Percentiles rank a stretch among this genome's conserved stretches.
Conservation (phyloP, 2,113 vertebrate species). For the Eptesicus fuscus region DNA sequence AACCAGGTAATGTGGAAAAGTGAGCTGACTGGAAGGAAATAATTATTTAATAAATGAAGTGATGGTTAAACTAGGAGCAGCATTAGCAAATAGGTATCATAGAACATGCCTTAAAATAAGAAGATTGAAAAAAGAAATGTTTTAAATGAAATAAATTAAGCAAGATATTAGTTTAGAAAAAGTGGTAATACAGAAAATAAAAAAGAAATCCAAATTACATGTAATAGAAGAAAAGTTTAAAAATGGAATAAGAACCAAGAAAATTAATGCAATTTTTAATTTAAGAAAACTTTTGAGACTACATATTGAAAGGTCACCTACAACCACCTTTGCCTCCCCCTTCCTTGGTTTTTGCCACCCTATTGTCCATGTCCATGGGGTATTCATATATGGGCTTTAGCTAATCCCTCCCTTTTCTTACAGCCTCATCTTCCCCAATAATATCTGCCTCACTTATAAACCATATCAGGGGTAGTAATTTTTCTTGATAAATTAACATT, state of each 20-base stretch:
- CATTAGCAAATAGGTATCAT: not conserved
- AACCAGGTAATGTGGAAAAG: not conserved
- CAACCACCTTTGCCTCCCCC: not conserved
- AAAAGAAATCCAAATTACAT: not conserved
- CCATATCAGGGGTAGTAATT: not conserved
- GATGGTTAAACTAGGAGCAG: not conserved
- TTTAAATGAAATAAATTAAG: not conserved
- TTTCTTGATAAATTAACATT: not conserved
- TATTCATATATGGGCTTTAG: not conserved
- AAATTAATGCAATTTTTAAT: not conserved
- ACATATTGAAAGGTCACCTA: not conserved
- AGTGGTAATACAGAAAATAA: not conserved
- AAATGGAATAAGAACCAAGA: not conserved
- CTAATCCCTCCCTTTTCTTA: not conserved
- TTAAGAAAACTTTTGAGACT: not conserved
- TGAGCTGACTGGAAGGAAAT: not conserved
- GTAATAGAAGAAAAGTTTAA: not conserved
- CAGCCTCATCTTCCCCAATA: not conserved
- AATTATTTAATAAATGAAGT: not conserved
- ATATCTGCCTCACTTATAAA: not conserved
- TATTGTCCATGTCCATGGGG: not conserved
- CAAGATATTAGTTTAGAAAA: not conserved
- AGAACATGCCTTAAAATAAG: not conserved
- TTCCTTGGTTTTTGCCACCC: not conserved
- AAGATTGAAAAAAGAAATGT: not conserved